Percentiles rank a stretch among this genome's conserved stretches.
Evolutionary conservation across 2,797 vertebrate genomes (phyloP).

Genomic region (Discoglossus pictus): DNA sequence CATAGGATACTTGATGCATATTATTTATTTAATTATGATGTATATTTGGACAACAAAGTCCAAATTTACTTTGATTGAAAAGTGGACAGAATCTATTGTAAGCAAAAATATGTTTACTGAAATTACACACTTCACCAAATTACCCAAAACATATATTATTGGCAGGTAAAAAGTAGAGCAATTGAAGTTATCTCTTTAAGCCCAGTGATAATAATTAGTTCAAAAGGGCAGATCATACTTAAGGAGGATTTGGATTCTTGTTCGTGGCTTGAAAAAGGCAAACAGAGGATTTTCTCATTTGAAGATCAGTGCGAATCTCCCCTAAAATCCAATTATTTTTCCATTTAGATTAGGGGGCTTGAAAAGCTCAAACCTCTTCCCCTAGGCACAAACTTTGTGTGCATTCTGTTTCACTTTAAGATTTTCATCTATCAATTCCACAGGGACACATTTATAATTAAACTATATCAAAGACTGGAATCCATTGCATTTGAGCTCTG

Average conservation of each 20-base stretch:
- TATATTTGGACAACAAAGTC: too few species aligned
- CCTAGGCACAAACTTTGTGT: slow-evolving; percentile 69
- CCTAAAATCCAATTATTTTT: slow-evolving; percentile 90
- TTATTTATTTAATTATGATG: too few species aligned
- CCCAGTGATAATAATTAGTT: slow-evolving; percentile 74
- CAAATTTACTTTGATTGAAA: not conserved
- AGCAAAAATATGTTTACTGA: not conserved
- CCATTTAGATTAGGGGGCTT: slow-evolving; percentile 71
- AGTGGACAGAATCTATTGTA: not conserved
- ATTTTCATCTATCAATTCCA: slow-evolving; percentile 36
- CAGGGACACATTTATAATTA: not conserved
- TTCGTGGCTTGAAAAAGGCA: slow-evolving; percentile 69
- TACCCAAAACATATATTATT: slow-evolving; percentile 39
- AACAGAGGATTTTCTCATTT: slow-evolving; percentile 72
- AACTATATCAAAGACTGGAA: not conserved
- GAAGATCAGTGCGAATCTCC: slow-evolving; percentile 87
- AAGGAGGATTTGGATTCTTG: slow-evolving; percentile 74
- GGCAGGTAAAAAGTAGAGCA: slow-evolving; percentile 56
- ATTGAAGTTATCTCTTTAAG: slow-evolving; percentile 62
- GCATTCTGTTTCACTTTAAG: slow-evolving; percentile 27
- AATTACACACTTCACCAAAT: slow-evolving; percentile 33
- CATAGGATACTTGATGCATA: too few species aligned
- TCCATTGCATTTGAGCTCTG: too few species aligned
- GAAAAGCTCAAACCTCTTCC: slow-evolving; percentile 67
- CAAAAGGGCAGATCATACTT: slow-evolving; percentile 69